Percentiles rank a stretch among this genome's conserved stretches.
phyloP scores from a whole-genome alignment of 2,888 invertebrate species.

The Plusia festucae region DNA sequence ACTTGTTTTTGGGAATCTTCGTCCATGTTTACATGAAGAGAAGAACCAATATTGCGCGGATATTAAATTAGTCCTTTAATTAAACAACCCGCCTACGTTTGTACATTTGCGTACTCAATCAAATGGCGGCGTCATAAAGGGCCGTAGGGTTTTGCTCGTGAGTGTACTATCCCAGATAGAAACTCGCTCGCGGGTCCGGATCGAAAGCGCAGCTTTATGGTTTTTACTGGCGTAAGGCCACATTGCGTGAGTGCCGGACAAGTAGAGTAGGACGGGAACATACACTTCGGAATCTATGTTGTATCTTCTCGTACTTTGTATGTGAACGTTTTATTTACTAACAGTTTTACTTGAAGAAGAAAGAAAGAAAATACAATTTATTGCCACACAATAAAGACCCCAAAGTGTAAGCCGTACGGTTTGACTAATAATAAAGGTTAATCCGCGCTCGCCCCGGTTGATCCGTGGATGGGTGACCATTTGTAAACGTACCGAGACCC shows the following conservation, averaged over 20 bases:
- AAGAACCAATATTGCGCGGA: background rate
- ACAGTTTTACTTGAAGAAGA: too few relatives aligned
- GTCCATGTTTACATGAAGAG: background rate
- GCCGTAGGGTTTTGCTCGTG: constrained; percentile 59
- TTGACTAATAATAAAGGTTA: too few relatives aligned
- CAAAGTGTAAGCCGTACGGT: too few relatives aligned
- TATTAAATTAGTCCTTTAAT: background rate
- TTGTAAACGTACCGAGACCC: too few relatives aligned
- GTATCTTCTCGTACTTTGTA: constrained; percentile 50
- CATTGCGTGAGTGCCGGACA: constrained; percentile 66
- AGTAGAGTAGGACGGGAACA: constrained; percentile 67
- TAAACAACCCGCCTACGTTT: background rate
- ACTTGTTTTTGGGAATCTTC: background rate
- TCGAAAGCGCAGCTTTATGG: constrained; percentile 83
- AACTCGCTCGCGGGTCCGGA: constrained; percentile 80
- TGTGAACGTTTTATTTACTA: constrained; percentile 9
- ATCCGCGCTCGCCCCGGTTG: too few relatives aligned
- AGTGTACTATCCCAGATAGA: constrained; percentile 79
- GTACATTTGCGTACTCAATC: constrained; percentile 41
- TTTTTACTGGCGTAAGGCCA: constrained; percentile 74
- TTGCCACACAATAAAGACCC: too few relatives aligned
- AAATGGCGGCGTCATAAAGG: constrained; percentile 54
- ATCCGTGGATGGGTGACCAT: too few relatives aligned
- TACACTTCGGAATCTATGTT: constrained; percentile 37
- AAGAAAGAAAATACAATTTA: too few relatives aligned